phyloP scores from a whole-genome alignment of 1,140 invertebrate genomes.

The Drosophila albomicans region DNA sequence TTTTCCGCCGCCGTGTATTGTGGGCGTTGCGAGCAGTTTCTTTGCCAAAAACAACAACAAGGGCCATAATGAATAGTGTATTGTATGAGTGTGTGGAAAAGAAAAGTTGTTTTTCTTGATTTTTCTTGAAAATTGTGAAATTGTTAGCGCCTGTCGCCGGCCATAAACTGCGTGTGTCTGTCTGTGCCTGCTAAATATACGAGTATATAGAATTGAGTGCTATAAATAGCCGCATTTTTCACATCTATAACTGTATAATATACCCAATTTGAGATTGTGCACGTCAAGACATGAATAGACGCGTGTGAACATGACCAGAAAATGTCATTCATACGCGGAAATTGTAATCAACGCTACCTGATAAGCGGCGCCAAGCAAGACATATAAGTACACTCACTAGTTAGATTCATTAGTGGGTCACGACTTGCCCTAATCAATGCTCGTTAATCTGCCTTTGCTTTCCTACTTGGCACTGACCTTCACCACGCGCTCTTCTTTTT shows the following conservation, averaged over 20 bases:
- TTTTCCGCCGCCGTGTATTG: constrained; percentile 19
- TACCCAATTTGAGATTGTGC: constrained; percentile 43
- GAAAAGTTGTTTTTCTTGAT: constrained; percentile 59
- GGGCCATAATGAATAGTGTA: constrained; percentile 30
- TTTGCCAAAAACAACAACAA: constrained; percentile 51
- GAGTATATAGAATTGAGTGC: constrained; percentile 9
- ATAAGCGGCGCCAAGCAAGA: constrained; percentile 24
- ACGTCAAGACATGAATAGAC: constrained; percentile 31
- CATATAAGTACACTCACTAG: background rate
- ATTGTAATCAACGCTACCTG: constrained; percentile 8
- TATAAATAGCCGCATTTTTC: constrained; percentile 61
- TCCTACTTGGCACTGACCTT: constrained; percentile 47
- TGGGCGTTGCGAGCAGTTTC: constrained; percentile 29
- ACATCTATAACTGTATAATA: constrained; percentile 41
- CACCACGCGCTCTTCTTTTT: constrained; percentile 30
- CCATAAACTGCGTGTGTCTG: constrained; percentile 54
- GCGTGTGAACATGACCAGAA: constrained; percentile 18
- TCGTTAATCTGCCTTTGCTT: background rate
- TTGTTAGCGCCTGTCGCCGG: constrained; percentile 74
- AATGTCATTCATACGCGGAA: constrained; percentile 17
- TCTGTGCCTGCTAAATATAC: constrained; percentile 20
- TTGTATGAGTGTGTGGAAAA: too few relatives aligned
- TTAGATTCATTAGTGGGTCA: constrained; percentile 32
- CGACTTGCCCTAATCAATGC: constrained; percentile 32
- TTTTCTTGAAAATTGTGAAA: constrained; percentile 45